A percentile compares a stretch with the other conserved stretches of the same genome.
These are phyloP conservation scores for Dichetophora obliterata DNA, from an alignment of 2,888 invertebrate species.

Conservation along the genomic window DNA sequence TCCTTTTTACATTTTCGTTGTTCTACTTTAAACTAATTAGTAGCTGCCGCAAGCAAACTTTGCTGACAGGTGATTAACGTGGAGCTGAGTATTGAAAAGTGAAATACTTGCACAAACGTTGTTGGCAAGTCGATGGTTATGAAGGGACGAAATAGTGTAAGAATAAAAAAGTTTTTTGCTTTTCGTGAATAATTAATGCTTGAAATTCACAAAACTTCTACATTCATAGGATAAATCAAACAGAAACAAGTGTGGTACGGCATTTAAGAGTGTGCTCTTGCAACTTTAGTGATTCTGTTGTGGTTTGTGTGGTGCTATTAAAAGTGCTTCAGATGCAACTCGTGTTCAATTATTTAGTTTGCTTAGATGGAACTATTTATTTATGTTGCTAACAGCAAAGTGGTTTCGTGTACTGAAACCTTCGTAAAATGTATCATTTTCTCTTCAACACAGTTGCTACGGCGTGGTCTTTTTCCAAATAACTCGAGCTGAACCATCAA, in stretches of 20 bases:
- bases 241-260: no score
- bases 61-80: conserved; percentile 48
- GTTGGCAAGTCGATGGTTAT: background rate
- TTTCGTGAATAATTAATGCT: conserved; percentile 3
- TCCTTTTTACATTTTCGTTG: background rate
- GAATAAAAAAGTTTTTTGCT: conserved; percentile 9
- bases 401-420: no score
- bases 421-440: no score
- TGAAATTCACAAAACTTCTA: background rate
- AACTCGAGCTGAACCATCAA: no score
- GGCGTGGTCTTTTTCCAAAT: no score
- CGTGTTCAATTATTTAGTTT: no score
- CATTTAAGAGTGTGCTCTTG: no score
- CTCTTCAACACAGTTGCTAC: no score
- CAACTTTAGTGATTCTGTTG: background rate
- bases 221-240: no score
- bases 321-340: no score
- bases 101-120: background rate
- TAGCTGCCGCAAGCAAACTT: conserved; percentile 40
- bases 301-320: background rate
- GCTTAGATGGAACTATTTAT: no score
- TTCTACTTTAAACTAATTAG: conserved; percentile 50
- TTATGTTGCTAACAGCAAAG: no score
- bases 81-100: conserved; percentile 12
- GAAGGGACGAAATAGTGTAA: background rate